These are phyloP conservation scores for Choristoneura rosaceana DNA, from an alignment of 2,888 invertebrate genomes.

Conservation along the genomic window DNA sequence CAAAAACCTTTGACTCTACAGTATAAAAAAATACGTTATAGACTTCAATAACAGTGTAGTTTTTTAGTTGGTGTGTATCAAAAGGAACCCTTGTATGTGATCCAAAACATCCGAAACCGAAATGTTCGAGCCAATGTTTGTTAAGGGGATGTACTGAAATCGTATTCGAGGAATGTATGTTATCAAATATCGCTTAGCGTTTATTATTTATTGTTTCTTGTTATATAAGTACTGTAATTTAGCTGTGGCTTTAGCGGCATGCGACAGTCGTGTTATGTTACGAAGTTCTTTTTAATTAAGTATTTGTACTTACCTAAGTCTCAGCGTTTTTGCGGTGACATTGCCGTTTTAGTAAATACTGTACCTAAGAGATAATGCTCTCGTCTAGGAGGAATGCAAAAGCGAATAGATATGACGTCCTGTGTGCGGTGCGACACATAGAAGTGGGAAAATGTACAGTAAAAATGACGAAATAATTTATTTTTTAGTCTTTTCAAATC, in stretches of 20 bases:
- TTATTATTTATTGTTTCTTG: constrained; percentile 31
- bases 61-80: constrained; percentile 53
- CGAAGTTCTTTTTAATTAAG: constrained; percentile 6
- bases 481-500: no score
- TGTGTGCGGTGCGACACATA: no score
- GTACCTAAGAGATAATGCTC: no score
- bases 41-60: neutral
- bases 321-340: no score
- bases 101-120: constrained; percentile 72
- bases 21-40: neutral
- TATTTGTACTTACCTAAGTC: neutral
- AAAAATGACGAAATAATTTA: no score
- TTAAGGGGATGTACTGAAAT: constrained; percentile 50
- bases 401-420: no score
- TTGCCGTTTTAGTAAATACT: no score
- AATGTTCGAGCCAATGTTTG: constrained; percentile 64
- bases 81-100: constrained; percentile 74
- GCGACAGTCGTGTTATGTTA: constrained; percentile 29
- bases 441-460: no score
- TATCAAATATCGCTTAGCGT: constrained; percentile 31
- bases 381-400: no score
- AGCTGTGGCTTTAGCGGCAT: constrained; percentile 23
- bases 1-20: constrained; percentile 8
- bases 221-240: constrained; percentile 15
- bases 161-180: constrained; percentile 31